Base-by-base conservation (phyloP, 2,113 vertebrate genomes). In the Falco punctatus region DNA sequence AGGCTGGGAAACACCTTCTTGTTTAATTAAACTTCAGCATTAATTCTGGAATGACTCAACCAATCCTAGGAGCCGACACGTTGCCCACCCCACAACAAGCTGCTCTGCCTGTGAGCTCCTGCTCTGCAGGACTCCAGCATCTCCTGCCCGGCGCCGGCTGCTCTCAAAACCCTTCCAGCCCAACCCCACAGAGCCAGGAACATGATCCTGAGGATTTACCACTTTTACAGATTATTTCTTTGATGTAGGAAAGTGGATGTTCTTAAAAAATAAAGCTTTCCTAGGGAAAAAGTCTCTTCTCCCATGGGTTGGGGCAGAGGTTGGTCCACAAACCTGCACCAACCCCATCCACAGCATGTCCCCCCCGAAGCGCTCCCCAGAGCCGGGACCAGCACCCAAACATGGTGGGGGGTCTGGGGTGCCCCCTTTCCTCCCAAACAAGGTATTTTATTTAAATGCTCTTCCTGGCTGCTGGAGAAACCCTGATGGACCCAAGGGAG, bases 161-260 rank as follows among this genome's bases (percentile, higher is more conserved):
- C 38, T 0, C 80, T 7, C 49, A 1, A 4, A 67, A 64, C 42
- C 35, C 61, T 32, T 10, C 3, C 15, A 24, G 65, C 38, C 58
- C 4, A 30, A 1, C 38, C 40, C 28, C 0, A 3, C 49, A 6
- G 22, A 35, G 44, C 64, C 67, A 32, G 32, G 17, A 6, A 19
- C 61, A 3, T 33, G 0, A 1, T 2, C 26, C 33, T 0, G 20
- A 26, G n/a, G 6, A 2, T 12, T 26, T 3, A 18, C 5, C 61
- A 22, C 1, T 7, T 12, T 7, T 4, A 2, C 0, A 13, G 32
- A 9, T 11, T 2, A 6, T 26, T 51, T 48, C 26, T 78, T 20
- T 16, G 32, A 9, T 3, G 26, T 7, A 16, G 16, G 35, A 15
- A 33, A 52, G 35, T 0, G 8, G 11, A 5, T 21, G 19, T 2